These are phyloP conservation scores for Stegastes partitus DNA, from an alignment of 2,113 vertebrate genomes.

Conservation along the genomic window DNA sequence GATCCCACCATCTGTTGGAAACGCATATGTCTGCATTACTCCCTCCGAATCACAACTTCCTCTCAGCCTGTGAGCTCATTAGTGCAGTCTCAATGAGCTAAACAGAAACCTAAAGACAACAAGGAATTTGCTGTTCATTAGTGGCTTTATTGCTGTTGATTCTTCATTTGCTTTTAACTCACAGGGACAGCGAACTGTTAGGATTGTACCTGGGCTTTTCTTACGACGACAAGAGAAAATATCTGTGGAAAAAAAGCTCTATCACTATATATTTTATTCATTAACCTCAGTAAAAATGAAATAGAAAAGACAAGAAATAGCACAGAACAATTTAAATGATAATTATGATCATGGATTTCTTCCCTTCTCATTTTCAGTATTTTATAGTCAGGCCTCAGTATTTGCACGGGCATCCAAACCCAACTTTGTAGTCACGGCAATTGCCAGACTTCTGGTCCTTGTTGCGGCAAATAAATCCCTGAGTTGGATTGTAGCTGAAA, in stretches of 20 bases:
- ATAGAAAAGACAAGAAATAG: background rate
- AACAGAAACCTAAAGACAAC: background rate
- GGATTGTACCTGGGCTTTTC: background rate
- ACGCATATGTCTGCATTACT: constrained; percentile 7
- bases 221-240: background rate
- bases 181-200: background rate
- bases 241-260: background rate
- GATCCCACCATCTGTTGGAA: constrained; percentile 19
- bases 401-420: too few species aligned
- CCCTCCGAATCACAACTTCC: background rate
- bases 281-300: background rate
- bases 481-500: constrained; percentile 43
- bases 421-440: constrained; percentile 57
- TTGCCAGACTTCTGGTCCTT: rapidly evolving
- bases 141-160: too few species aligned
- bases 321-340: too few species aligned
- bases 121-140: too few species aligned
- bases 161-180: too few species aligned
- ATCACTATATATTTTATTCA: background rate
- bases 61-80: background rate
- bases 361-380: background rate
- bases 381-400: background rate
- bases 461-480: constrained; percentile 34
- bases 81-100: background rate
- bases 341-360: background rate